Conservation (phyloP, 2,113 vertebrate species). For the Corythornis vintsioides region DNA sequence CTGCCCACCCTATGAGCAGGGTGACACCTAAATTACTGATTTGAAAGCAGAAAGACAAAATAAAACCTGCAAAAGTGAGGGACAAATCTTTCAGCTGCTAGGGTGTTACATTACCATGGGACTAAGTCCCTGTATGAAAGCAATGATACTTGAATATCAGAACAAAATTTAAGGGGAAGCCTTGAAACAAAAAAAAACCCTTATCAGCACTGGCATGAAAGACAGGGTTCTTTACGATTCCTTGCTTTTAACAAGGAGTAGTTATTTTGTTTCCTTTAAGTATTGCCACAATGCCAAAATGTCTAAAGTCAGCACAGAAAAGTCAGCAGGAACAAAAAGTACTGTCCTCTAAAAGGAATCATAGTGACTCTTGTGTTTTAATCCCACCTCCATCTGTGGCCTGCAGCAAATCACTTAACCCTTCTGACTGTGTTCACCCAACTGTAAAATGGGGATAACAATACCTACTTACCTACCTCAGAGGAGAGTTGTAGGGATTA, state of each 20-base stretch:
- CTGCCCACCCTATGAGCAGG: background rate
- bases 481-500: constrained; percentile 51
- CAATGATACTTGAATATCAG: background rate
- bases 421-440: constrained; percentile 59
- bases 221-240: background rate
- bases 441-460: constrained; percentile 70
- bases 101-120: background rate
- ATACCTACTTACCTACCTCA: constrained; percentile 63
- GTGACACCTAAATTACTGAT: background rate
- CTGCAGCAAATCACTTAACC: constrained; percentile 65
- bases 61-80: background rate
- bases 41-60: background rate
- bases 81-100: background rate
- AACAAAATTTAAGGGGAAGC: background rate
- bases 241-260: background rate
- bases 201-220: background rate
- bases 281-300: background rate
- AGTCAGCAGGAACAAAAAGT: background rate
- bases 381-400: constrained; percentile 51
- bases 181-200: background rate
- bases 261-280: background rate
- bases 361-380: constrained; percentile 45
- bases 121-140: background rate
- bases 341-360: constrained; percentile 26
- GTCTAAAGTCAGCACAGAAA: constrained; percentile 34